Conservation (phyloP, 2,888 invertebrate species). For the Lamellibrachia columna region DNA sequence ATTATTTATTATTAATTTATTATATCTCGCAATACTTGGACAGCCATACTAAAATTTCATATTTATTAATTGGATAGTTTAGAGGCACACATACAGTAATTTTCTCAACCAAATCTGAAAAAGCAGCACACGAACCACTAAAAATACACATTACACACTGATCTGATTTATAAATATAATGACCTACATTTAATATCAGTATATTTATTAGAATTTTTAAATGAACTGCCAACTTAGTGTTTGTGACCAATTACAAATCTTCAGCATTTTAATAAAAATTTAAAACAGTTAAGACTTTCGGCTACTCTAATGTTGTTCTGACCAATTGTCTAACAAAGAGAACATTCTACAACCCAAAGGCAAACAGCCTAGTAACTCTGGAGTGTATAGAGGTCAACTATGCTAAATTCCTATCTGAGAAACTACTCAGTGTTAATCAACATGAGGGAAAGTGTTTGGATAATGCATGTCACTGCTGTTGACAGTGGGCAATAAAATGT, state of each 20-base stretch:
- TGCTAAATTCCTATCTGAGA: not conserved
- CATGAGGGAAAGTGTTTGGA: not conserved
- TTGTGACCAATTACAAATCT: not conserved
- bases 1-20: too few relatives aligned
- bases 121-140: not conserved
- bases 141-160: too few relatives aligned
- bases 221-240: not conserved
- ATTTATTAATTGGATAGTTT: too few relatives aligned
- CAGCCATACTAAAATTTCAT: too few relatives aligned
- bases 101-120: too few relatives aligned
- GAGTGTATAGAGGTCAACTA: not conserved
- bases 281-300: not conserved
- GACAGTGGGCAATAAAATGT: not conserved
- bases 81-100: too few relatives aligned
- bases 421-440: slow-evolving; percentile 6
- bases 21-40: too few relatives aligned
- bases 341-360: not conserved
- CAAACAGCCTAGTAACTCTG: not conserved
- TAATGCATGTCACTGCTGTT: not conserved
- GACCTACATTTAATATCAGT: too few relatives aligned
- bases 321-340: not conserved
- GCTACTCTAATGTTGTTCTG: not conserved
- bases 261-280: not conserved
- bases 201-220: not conserved
- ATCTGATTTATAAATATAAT: too few relatives aligned